phyloP scores from a whole-genome alignment of 2,888 invertebrate genomes.

The Tolmerus cingulatus region DNA sequence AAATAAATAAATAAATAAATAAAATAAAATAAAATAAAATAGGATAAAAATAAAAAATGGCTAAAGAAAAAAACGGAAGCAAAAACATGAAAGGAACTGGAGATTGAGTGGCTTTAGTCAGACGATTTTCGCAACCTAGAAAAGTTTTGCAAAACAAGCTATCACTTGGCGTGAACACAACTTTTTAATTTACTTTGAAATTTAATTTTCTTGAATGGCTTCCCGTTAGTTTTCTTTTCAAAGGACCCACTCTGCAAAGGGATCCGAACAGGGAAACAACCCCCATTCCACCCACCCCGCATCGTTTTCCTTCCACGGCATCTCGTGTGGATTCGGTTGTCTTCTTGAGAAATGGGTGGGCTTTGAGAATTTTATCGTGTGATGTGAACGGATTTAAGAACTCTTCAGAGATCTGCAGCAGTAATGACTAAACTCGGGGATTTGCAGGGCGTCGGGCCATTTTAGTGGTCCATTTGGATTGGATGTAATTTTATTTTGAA shows the following conservation, averaged over 20 bases:
- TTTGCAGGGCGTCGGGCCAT: neutral
- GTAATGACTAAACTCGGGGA: neutral
- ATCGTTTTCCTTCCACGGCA: neutral
- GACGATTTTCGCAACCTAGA: constrained; percentile 32
- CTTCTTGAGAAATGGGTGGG: neutral
- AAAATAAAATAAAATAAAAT: neutral
- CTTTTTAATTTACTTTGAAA: constrained; percentile 39
- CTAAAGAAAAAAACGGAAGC: neutral
- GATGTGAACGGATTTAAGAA: neutral
- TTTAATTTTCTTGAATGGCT: constrained; percentile 41
- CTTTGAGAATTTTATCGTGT: neutral
- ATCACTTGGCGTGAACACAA: constrained; percentile 37
- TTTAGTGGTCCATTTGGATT: neutral
- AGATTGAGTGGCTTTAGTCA: constrained; percentile 35
- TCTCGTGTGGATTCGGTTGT: neutral
- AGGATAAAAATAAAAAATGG: neutral
- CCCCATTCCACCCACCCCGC: neutral
- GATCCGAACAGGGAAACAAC: neutral
- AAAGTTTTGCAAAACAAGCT: constrained; percentile 35
- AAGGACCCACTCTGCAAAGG: neutral
- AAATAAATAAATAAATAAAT: neutral
- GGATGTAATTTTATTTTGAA: neutral
- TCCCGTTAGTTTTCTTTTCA: constrained; percentile 8
- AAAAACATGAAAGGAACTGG: constrained; percentile 31
- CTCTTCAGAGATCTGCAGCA: neutral